A percentile compares a stretch with the other conserved stretches of the same genome.
Conservation (phyloP, 2,113 vertebrate genomes). For the Brienomyrus longianalis region DNA sequence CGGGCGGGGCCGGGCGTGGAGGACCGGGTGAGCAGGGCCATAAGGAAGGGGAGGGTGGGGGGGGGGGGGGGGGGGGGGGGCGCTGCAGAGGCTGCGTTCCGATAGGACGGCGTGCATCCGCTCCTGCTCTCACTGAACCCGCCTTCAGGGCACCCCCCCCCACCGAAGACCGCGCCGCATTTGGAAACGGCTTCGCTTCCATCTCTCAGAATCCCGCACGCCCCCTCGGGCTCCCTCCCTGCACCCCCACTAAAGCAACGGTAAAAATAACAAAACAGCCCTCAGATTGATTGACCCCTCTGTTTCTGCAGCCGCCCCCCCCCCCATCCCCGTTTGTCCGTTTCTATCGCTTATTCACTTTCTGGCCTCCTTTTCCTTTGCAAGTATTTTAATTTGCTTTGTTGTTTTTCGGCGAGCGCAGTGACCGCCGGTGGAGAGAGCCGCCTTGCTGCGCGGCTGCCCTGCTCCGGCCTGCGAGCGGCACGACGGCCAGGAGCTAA, state of each 20-base stretch:
- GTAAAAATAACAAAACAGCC: constrained; percentile 37
- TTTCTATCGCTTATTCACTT: constrained; percentile 55
- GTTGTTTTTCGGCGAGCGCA: constrained; percentile 38
- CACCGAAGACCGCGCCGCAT: neutral
- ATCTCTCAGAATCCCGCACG: constrained; percentile 41
- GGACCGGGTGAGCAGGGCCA: too few species aligned
- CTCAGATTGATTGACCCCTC: constrained; percentile 46
- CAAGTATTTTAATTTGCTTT: constrained; percentile 42
- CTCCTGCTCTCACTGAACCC: constrained; percentile 39
- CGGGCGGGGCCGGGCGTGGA: too few species aligned
- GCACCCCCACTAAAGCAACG: constrained; percentile 48
- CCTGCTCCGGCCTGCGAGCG: constrained; percentile 62
- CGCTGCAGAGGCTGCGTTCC: neutral
- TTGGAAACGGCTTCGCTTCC: neutral
- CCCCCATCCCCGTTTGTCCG: neutral
- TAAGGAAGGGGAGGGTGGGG: neutral
- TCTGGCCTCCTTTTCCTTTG: constrained; percentile 49
- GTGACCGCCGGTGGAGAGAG: constrained; percentile 29
- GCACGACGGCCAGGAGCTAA: constrained; percentile 50
- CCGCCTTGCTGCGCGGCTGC: constrained; percentile 47
- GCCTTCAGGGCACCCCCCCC: neutral
- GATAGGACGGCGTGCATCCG: neutral
- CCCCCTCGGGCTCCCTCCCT: constrained; percentile 32
- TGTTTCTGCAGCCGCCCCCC: neutral
- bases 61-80: neutral